phyloP scores from a whole-genome alignment of 1,140 invertebrate species.

The Heterodera schachtii region DNA sequence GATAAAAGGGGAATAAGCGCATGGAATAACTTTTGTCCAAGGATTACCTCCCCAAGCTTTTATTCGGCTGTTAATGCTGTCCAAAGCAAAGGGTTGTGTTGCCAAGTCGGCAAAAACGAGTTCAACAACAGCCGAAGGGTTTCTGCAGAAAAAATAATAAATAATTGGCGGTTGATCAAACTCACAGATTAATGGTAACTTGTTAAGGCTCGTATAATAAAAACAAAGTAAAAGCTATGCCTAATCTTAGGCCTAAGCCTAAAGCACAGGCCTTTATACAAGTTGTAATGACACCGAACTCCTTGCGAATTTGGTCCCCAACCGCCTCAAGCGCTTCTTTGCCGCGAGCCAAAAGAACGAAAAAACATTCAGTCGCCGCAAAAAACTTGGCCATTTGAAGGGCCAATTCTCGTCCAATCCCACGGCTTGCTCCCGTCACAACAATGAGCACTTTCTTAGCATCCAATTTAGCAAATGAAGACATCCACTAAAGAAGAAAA shows the following conservation, averaged over 20 bases:
- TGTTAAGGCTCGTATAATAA: not conserved
- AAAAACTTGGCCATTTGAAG: slow-evolving; percentile 43
- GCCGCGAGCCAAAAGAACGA: slow-evolving; percentile 44
- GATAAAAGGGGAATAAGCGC: not conserved
- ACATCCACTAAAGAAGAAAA: not conserved
- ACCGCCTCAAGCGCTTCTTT: slow-evolving; percentile 29
- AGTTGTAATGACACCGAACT: not conserved
- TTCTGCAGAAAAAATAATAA: slow-evolving; percentile 8
- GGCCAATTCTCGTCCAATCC: slow-evolving; percentile 43
- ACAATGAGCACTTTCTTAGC: slow-evolving; percentile 31
- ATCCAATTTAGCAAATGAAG: not conserved
- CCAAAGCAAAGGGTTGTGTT: slow-evolving; percentile 40
- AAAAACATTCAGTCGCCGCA: slow-evolving; percentile 8
- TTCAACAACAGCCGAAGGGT: slow-evolving; percentile 41
- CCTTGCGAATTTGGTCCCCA: slow-evolving; percentile 30
- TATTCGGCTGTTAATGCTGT: slow-evolving; percentile 14
- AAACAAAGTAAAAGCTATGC: no score
- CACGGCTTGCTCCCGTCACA: slow-evolving; percentile 32
- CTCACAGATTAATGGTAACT: not conserved
- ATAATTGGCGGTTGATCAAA: not conserved
- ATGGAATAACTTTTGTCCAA: not conserved
- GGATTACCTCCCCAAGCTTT: not conserved
- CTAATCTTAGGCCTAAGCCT: no score
- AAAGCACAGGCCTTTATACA: no score
- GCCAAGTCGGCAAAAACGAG: slow-evolving; percentile 54